Evolutionary conservation across 2,888 invertebrate genomes (phyloP).

Genomic region (Microchrysa polita): DNA sequence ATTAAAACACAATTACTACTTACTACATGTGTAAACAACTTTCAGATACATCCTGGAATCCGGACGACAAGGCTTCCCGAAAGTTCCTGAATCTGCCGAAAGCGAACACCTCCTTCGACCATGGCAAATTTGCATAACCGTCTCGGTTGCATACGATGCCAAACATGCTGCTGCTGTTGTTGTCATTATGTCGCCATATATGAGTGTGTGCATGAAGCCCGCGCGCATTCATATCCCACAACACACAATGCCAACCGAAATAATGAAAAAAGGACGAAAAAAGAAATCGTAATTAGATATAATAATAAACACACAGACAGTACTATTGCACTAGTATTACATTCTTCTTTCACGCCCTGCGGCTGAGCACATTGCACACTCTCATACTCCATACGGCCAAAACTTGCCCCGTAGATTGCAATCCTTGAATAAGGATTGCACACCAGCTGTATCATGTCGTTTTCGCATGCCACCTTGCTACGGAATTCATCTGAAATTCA

Average conservation of each 20-base stretch:
- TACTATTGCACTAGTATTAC: conserved; percentile 67
- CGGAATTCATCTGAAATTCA: conserved; percentile 84
- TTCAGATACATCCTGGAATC: conserved; percentile 85
- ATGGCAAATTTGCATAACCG: conserved; percentile 86
- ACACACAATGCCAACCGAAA: background rate
- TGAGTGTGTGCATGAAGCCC: background rate
- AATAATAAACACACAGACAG: background rate
- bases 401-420: conserved; percentile 92
- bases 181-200: conserved; percentile 10
- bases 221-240: background rate
- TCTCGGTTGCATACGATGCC: conserved; percentile 90
- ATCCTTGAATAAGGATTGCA: conserved; percentile 89
- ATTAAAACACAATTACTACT: conserved; percentile 62
- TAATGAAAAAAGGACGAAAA: background rate
- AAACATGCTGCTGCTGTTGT: conserved; percentile 76
- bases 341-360: conserved; percentile 82
- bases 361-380: conserved; percentile 87
- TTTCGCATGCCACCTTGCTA: conserved; percentile 93
- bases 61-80: conserved; percentile 82
- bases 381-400: conserved; percentile 88
- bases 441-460: conserved; percentile 85
- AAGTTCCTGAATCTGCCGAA: conserved; percentile 82
- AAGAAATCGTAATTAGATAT: conserved; percentile 29
- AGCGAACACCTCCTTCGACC: conserved; percentile 83
- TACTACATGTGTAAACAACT: conserved; percentile 88